Base-by-base conservation (phyloP, 2,888 invertebrate genomes). In the Troides aeacus region DNA sequence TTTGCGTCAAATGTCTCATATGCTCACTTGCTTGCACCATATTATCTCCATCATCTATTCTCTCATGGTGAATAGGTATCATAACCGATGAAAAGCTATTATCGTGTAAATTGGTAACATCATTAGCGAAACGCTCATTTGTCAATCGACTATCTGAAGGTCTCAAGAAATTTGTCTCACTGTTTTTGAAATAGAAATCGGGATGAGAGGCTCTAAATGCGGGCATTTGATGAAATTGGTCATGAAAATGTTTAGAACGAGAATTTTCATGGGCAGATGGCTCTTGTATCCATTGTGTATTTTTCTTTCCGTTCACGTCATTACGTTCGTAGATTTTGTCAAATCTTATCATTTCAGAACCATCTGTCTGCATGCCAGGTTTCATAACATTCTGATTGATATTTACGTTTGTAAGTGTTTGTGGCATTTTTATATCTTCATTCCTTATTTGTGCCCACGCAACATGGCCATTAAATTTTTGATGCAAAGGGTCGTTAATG, bases 41-140 rank as follows among this genome's bases (percentile, higher is more conserved):
- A 64, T 74, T 77, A 57, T 82, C 86, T 65, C 81, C 74, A 66
- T 85, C 82, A 53, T 81, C 76, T 53, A 81, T 74, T 65, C 85
- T 84, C 24, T 79, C 78, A 63, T 84, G 81, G 12, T 76, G 71
- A 50, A 18, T n/a, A 36, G 66, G 53, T 36, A 71, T 21, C 63
- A 68, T 46, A 24, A 68, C 62, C 59, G 68, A 39, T 23, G 69
- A 68, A 18, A 66, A 36, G 23, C 57, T 65, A 36, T 62, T 58
- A n/a, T 24, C 42, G 17, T 42, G 62, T 23, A 42, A 57, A 56
- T 30, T 62, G 17, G 56, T 57, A 23, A 62, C 39, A 21, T 53
- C 74, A 56, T n/a, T 76, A 66, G 36, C 24, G 59, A 62, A 66
- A n/a, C 24, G 62, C 36, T 58, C 58, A 58, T 62, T 62, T 30